Base-by-base conservation (phyloP, 2,888 invertebrate genomes). In the Alcis repandata region DNA sequence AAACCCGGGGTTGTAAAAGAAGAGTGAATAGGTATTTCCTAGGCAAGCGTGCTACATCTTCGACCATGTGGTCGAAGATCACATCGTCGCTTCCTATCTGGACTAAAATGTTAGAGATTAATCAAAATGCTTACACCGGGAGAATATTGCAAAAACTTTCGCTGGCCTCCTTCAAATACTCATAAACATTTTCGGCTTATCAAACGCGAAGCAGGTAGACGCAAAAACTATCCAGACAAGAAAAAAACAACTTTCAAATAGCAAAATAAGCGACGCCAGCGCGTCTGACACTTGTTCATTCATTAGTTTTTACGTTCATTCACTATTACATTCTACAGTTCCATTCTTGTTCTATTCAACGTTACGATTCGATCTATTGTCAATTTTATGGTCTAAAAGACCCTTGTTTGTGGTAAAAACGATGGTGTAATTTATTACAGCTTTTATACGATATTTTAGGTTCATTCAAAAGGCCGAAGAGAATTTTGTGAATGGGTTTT, bases 351-450 rank as follows among this genome's bases (percentile, higher is more conserved):
- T n/a, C n/a, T n/a, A n/a, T n/a, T n/a, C n/a, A 59, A 59, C 27
- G 27, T 43, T 33, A 33, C 56, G 2, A 56, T 48, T 51, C 17
- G n/a, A 52, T 13, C 67, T 60, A 64, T 73, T 73, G 73, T 73
- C 8, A 61, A 59, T 66, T 71, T 72, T 70, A 74, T 74, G 74
- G 70, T 69, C 66, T 45, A 67, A 70, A 62, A 53, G 67, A 61
- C 54, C 70, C 74, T 74, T 77, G 79, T 77, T 82, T 84, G 82
- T 75, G 83, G 83, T 79, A 67, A 75, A 76, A 78, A 73, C 77
- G 72, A 73, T 74, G 41, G 75, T 70, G 63, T 81, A 79, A 84
- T 84, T 83, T 84, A 84, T 79, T 77, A 72, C 77, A 68, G 61
- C 59, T 72, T 68, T 71, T 73, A 60, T 67, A 54, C 36, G 48